Percentiles rank a stretch among this genome's conserved stretches.
These are phyloP conservation scores for Scomber scombrus DNA, from an alignment of 2,113 vertebrate genomes.

Conservation along the genomic window DNA sequence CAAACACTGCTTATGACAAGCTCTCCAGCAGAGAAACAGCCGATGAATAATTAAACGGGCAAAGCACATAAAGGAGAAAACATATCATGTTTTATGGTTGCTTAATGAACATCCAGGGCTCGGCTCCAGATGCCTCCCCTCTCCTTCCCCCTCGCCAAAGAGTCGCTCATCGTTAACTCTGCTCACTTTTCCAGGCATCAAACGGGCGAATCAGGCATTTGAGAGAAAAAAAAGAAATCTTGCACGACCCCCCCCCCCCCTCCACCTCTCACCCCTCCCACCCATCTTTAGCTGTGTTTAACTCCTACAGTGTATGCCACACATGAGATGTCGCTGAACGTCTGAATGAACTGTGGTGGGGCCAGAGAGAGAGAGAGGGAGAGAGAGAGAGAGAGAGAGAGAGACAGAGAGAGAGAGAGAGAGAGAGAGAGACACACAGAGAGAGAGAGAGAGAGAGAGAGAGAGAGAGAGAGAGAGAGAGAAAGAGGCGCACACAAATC, in stretches of 20 bases:
- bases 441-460: constrained; percentile 54
- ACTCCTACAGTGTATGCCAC: constrained; percentile 68
- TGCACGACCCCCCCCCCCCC: constrained; percentile 3
- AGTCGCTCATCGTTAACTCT: constrained; percentile 51
- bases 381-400: constrained; percentile 34
- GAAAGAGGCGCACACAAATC: constrained; percentile 63
- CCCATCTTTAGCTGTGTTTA: constrained; percentile 59
- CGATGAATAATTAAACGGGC: constrained; percentile 69
- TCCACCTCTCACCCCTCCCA: constrained; percentile 17
- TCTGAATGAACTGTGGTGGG: constrained; percentile 71
- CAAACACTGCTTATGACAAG: background rate
- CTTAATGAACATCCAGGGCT: constrained; percentile 69
- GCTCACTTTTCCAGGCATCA: constrained; percentile 69
- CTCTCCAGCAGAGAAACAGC: constrained; percentile 10
- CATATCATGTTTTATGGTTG: constrained; percentile 57
- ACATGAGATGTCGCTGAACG: constrained; percentile 73
- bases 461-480: constrained; percentile 25
- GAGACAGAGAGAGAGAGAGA: constrained; percentile 42
- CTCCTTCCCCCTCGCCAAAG: background rate
- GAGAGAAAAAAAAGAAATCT: constrained; percentile 13
- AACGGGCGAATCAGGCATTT: constrained; percentile 67
- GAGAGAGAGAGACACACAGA: constrained; percentile 1
- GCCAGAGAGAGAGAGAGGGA: constrained; percentile 31
- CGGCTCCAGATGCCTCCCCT: constrained; percentile 48
- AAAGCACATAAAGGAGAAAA: constrained; percentile 60